Evolutionary conservation across 2,113 vertebrate species (phyloP).

Genomic region (Martes martes): DNA sequence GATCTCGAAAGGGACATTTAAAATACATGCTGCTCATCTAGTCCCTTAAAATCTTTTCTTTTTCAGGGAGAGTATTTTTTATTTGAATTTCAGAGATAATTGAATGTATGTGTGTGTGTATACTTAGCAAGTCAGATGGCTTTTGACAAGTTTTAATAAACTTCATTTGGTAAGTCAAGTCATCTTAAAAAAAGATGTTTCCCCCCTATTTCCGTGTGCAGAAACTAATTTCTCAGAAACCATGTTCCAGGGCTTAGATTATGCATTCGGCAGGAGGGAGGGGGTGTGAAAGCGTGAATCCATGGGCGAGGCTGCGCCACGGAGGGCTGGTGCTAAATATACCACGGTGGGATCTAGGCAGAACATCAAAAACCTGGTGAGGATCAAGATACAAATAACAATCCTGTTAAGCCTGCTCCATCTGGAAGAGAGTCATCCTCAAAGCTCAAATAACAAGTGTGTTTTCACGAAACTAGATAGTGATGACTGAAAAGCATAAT

Average conservation of each 20-base stretch:
- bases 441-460: neutral
- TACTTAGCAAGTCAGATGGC: neutral
- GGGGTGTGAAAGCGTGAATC: neutral
- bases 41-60: neutral
- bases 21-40: neutral
- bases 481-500: neutral
- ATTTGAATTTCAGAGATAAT: slow-evolving; percentile 1
- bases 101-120: neutral
- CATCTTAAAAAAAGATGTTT: slow-evolving; percentile 9
- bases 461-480: neutral
- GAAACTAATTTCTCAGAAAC: neutral
- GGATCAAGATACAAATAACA: slow-evolving; percentile 47
- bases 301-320: neutral
- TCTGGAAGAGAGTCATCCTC: neutral
- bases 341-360: slow-evolving; percentile 52
- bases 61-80: slow-evolving; percentile 9
- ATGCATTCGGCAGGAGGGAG: neutral
- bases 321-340: slow-evolving; percentile 60
- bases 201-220: neutral
- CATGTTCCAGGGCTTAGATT: neutral
- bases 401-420: neutral
- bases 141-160: slow-evolving; percentile 36
- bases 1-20: slow-evolving; percentile 16
- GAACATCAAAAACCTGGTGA: slow-evolving; percentile 43
- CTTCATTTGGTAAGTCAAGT: slow-evolving; percentile 1